phyloP scores from a whole-genome alignment of 2,113 vertebrate species.

The Barbus barbus region DNA sequence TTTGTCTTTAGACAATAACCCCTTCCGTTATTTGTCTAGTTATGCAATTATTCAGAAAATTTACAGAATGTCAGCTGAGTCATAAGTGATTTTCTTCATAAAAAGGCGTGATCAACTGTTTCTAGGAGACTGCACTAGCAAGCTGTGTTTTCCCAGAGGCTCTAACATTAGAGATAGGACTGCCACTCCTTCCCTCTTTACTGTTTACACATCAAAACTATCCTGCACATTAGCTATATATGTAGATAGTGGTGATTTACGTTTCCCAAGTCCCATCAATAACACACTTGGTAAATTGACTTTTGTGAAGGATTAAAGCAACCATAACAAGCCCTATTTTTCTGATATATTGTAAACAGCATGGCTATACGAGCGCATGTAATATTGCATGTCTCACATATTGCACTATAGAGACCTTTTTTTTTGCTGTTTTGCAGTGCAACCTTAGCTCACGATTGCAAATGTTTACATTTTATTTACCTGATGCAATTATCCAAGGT shows the following conservation, averaged over 20 bases:
- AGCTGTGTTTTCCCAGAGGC: not conserved
- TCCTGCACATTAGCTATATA: not conserved
- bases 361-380: not conserved
- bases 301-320: not conserved
- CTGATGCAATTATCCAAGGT: constrained; percentile 54
- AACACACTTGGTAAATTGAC: not conserved
- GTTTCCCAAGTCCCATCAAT: too few relatives aligned
- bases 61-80: not conserved
- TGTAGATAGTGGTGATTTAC: too few relatives aligned
- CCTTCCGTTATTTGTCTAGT: not conserved
- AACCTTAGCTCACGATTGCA: constrained; percentile 16
- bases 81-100: not conserved
- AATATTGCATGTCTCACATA: not conserved
- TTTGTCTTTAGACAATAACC: not conserved
- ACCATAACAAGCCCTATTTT: not conserved
- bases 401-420: not conserved
- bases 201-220: not conserved
- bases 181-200: not conserved
- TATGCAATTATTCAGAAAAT: not conserved
- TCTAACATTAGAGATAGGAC: constrained; percentile 14
- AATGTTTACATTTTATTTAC: constrained; percentile 60
- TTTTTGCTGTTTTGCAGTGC: constrained; percentile 8
- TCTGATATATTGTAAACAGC: not conserved
- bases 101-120: constrained; percentile 31
- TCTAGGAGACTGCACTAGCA: constrained; percentile 35